Evolutionary conservation across 2,113 vertebrate genomes (phyloP), one percentile per base, ranked within the genome.

Genomic region (Lucifuga dentata): DNA sequence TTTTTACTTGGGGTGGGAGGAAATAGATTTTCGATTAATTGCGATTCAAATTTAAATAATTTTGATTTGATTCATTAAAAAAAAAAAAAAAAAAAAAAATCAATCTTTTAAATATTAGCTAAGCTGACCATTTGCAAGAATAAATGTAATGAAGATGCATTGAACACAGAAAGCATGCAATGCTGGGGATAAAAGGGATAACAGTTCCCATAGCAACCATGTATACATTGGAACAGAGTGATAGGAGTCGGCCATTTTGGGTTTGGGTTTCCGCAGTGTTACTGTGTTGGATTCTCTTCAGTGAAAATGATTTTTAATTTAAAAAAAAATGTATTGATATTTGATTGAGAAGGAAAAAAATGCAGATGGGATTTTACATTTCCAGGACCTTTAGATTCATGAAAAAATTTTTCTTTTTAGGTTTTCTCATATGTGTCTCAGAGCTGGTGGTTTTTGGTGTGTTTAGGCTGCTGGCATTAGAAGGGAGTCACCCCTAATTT

Each of bases 161-260:
- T 55, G 57, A 76, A 45, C 44, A 20, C 57, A 65, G 62, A n/a
- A 68, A 44, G 55, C 33, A 70, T 59, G 57, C 60, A 63, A 19
- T 0, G 4, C 64, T 58, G 44, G n/a, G n/a, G n/a, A n/a, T n/a
- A n/a, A n/a, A n/a, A n/a, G 55, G 59, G 59, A 50, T 59, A 65
- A 71, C 52, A 41, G 84, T 83, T 78, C 58, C 73, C 7, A 15
- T 71, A 53, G 81, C 61, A 88, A 87, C 86, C 45, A 26, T 26
- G 49, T 46, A 66, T 51, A 68, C 69, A 75, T 20, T 43, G 24
- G 38, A 32, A 29, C 46, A 44, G 35, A 13, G 26, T 16, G 17
- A 68, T 38, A 19, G 26, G 19, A 72, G 53, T 20, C 57, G 0
- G 81, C 75, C 79, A 89, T 88, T 84, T 86, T 86, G 73, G 39